These are phyloP conservation scores for Scaeva pyrastri DNA, from an alignment of 2,888 invertebrate genomes.

Conservation along the genomic window DNA sequence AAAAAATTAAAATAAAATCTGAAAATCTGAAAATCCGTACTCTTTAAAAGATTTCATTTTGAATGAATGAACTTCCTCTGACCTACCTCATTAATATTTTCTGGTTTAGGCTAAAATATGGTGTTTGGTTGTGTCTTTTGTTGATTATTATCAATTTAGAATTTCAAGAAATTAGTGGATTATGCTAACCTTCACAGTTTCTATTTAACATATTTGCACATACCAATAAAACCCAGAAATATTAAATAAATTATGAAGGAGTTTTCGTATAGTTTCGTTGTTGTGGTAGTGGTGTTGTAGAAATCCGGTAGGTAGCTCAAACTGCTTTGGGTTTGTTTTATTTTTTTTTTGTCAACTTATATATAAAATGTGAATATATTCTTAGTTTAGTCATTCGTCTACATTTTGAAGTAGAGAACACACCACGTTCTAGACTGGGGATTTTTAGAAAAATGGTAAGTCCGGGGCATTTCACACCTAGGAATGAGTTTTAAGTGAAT, in stretches of 20 bases:
- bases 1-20: background rate
- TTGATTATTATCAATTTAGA: constrained; percentile 33
- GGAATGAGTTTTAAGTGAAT: background rate
- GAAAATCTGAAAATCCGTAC: background rate
- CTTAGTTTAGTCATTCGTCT: constrained; percentile 47
- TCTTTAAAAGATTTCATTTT: constrained; percentile 8
- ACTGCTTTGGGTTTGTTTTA: constrained; percentile 8
- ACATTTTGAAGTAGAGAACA: constrained; percentile 44
- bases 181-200: constrained; percentile 38
- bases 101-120: constrained; percentile 9
- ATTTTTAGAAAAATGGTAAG: constrained; percentile 47
- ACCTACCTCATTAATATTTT: constrained; percentile 63
- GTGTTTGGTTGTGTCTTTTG: background rate
- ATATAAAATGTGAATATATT: constrained; percentile 56
- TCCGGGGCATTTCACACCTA: background rate
- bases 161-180: constrained; percentile 31
- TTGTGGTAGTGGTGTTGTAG: constrained; percentile 28
- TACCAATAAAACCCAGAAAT: constrained; percentile 25
- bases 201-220: constrained; percentile 53
- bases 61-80: constrained; percentile 44
- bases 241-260: constrained; percentile 46
- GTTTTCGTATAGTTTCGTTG: constrained; percentile 24
- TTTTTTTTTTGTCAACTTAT: constrained; percentile 51
- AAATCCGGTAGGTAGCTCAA: constrained; percentile 48
- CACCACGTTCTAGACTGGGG: constrained; percentile 11